phyloP scores from a whole-genome alignment of 2,888 invertebrate species.

The Amiota mariae region DNA sequence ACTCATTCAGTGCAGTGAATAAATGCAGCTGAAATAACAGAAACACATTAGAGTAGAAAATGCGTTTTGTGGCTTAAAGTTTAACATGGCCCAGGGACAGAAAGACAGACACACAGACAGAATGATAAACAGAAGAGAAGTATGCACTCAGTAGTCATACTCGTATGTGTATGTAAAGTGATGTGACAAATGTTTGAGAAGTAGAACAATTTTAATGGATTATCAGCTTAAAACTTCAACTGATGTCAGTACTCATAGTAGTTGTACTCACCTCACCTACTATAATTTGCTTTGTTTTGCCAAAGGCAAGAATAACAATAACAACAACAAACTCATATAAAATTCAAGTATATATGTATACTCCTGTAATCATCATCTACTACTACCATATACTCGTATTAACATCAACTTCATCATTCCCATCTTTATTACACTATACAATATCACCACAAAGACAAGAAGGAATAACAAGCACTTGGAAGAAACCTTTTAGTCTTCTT shows the following conservation, averaged over 20 bases:
- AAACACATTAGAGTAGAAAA: conserved; percentile 13
- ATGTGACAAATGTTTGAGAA: too few relatives aligned
- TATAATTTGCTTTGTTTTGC: background rate
- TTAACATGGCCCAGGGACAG: conserved; percentile 1
- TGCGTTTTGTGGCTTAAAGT: conserved; percentile 3
- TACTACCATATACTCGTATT: too few relatives aligned
- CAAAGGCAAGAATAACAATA: background rate
- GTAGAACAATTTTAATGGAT: conserved; percentile 13
- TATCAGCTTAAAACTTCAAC: conserved; percentile 19
- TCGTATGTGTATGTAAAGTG: background rate
- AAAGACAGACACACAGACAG: background rate
- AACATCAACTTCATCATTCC: too few relatives aligned
- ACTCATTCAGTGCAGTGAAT: background rate
- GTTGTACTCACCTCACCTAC: too few relatives aligned
- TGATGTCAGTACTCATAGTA: background rate
- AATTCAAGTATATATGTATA: too few relatives aligned
- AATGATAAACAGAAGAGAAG: background rate
- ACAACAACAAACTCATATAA: background rate
- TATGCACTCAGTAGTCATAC: too few relatives aligned
- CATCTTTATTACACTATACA: too few relatives aligned
- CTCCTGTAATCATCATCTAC: too few relatives aligned
- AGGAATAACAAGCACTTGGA: too few relatives aligned
- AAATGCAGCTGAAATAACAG: conserved; percentile 15
- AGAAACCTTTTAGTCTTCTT: background rate
- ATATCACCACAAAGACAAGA: too few relatives aligned